Base-by-base conservation (phyloP, 2,888 invertebrate genomes). In the Drosophila gaucha region DNA sequence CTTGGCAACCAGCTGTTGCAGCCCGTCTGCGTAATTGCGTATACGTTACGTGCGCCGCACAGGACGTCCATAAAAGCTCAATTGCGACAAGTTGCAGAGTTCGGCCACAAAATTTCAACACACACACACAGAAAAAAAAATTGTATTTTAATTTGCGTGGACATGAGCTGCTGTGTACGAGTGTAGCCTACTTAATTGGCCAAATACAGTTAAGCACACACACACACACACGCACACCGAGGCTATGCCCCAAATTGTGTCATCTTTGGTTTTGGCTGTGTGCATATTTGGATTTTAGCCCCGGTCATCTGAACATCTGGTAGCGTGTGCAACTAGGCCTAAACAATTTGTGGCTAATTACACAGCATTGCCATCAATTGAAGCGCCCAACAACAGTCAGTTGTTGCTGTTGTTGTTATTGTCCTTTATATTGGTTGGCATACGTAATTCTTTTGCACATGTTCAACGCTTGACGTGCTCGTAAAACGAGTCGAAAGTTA, bases 281-380 rank as follows among this genome's bases (percentile, higher is more conserved):
- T 74, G 78, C 78, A 80, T 78, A 82, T 87, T 88, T 77, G 67
- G 64, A 80, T 85, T 86, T 69, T 43, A 75, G 69, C 54, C 57
- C 57, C 62, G 65, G 65, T 44, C 59, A 74, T 43, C 64, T 62
- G 65, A 55, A 50, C 59, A 68, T 60, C 79, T 83, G 77, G 55
- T 56, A 35, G 57, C 44, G 57, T 85, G 74, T 71, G 74, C 78
- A 85, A 74, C 88, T 77, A 68, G 89, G 88, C 89, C 86, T 70
- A 85, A 89, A 85, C 84, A 85, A 89, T 85, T 85, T 85, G 89
- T 88, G 89, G 84, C 89, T 85, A 85, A 85, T 85, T 85, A 85
- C 84, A 86, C 68, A 74, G 80, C 80, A 86, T 67, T 72, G 84
- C 74, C 80, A 83, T 88, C 82, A 88, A 88, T 83, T 88, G 71